These are phyloP conservation scores for Danaus plexippus DNA, from an alignment of 1,140 invertebrate genomes.

Conservation along the genomic window DNA sequence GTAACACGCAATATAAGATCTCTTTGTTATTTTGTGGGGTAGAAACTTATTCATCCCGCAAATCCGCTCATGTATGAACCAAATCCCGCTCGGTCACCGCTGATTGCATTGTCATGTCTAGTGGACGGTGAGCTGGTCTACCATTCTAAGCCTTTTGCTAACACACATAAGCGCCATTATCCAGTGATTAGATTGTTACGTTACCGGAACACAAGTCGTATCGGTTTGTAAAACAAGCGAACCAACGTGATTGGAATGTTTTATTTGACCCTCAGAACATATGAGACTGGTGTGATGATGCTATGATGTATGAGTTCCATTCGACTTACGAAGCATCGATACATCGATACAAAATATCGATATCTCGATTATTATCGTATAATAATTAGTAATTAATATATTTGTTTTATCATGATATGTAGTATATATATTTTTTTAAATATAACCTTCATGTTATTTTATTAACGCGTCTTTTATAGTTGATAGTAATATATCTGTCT, in stretches of 20 bases:
- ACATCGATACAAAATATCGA: neutral
- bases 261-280: conserved; percentile 64
- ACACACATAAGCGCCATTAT: conserved; percentile 27
- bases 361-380: no score
- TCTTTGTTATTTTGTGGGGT: conserved; percentile 69
- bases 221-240: conserved; percentile 69
- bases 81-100: conserved; percentile 69
- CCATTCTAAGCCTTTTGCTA: conserved; percentile 22
- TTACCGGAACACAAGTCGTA: conserved; percentile 51
- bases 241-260: conserved; percentile 68
- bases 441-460: no score
- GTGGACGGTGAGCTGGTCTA: conserved; percentile 24
- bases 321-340: conserved; percentile 47
- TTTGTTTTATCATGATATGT: no score
- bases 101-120: conserved; percentile 71
- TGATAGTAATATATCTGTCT: conserved; percentile 4
- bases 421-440: no score
- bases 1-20: conserved; percentile 55
- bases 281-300: conserved; percentile 44
- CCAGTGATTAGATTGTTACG: conserved; percentile 16
- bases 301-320: conserved; percentile 63
- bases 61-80: conserved; percentile 70
- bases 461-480: neutral
- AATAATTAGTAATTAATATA: no score
- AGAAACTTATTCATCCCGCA: conserved; percentile 70